phyloP scores from a whole-genome alignment of 2,113 vertebrate species.

The Cynoglossus semilaevis region DNA sequence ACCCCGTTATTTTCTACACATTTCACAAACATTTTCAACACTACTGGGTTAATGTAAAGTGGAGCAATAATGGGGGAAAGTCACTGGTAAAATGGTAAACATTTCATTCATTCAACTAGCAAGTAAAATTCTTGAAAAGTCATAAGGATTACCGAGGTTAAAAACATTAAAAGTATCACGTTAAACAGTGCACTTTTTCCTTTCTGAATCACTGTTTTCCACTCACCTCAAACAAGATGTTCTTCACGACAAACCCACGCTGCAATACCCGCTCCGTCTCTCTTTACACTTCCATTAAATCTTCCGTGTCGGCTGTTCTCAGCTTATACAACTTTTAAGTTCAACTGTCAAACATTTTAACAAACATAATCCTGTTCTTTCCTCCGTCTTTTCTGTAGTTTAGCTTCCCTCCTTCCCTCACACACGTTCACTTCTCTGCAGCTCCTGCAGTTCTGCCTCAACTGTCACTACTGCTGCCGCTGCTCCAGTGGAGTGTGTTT shows the following conservation, averaged over 20 bases:
- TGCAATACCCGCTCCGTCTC: constrained; percentile 5
- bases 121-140: too few species aligned
- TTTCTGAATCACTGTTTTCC: constrained; percentile 18
- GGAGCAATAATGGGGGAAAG: too few species aligned
- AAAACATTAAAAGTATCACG: too few species aligned
- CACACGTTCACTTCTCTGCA: neutral
- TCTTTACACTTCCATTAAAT: neutral
- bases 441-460: constrained; percentile 1
- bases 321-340: constrained; percentile 40
- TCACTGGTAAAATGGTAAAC: too few species aligned
- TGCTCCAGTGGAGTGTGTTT: constrained; percentile 27
- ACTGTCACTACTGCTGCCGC: constrained; percentile 2
- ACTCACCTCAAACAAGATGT: constrained; percentile 52
- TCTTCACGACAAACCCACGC: constrained; percentile 2
- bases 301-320: constrained; percentile 2
- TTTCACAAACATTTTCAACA: neutral
- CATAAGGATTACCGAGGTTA: too few species aligned
- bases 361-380: neutral
- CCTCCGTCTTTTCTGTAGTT: neutral
- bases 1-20: too few species aligned
- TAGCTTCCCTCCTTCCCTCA: neutral
- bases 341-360: neutral
- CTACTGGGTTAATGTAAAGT: too few species aligned
- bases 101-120: too few species aligned
- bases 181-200: too few species aligned